Conservation (phyloP, 2,888 invertebrate genomes). For the Harpagoxenus sublaevis region DNA sequence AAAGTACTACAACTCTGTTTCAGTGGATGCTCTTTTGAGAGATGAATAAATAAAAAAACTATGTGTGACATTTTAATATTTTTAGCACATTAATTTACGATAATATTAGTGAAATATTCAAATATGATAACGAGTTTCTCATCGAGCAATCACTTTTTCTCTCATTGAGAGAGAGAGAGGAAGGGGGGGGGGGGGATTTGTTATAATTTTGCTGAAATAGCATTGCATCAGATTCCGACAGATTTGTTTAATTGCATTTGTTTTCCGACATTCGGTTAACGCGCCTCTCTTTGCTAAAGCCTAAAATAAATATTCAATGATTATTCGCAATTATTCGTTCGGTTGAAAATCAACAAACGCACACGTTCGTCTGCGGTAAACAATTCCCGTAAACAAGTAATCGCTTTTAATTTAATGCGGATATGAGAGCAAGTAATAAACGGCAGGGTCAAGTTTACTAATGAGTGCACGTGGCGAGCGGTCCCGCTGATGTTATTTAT, state of each 20-base stretch:
- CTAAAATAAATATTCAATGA: constrained; percentile 23
- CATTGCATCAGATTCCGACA: background rate
- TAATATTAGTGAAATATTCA: background rate
- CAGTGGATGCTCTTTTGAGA: background rate
- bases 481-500: constrained; percentile 38
- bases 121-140: background rate
- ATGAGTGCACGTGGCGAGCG: constrained; percentile 16
- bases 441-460: constrained; percentile 52
- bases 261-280: constrained; percentile 9
- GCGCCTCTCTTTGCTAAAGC: background rate
- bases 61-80: background rate
- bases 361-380: constrained; percentile 27
- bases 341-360: constrained; percentile 31
- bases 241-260: constrained; percentile 32
- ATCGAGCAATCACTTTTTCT: background rate
- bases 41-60: background rate
- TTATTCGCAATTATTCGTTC: constrained; percentile 40
- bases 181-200: too few species aligned
- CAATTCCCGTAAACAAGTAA: constrained; percentile 28
- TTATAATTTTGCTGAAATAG: background rate
- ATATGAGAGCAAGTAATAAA: constrained; percentile 14
- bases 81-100: background rate
- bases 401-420: constrained; percentile 36
- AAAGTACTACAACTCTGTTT: background rate
- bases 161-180: background rate